phyloP scores from a whole-genome alignment of 2,113 vertebrate species.

The Heterochromis multidens region DNA sequence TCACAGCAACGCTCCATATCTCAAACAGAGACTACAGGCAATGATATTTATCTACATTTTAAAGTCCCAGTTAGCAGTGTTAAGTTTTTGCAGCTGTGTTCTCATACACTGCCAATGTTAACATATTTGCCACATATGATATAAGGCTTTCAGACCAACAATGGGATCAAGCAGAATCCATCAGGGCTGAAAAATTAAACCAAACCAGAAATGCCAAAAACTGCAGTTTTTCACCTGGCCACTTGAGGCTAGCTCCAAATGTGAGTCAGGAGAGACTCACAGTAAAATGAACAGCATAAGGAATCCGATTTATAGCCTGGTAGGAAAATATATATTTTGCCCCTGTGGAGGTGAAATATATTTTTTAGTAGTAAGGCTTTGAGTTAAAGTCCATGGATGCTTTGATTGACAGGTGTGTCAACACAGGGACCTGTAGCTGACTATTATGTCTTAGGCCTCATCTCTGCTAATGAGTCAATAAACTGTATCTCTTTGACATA shows the following conservation, averaged over 20 bases:
- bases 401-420: background rate
- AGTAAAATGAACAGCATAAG: background rate
- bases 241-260: background rate
- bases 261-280: background rate
- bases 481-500: background rate
- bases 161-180: background rate
- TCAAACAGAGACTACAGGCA: background rate
- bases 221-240: background rate
- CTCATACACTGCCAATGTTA: background rate
- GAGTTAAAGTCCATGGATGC: background rate
- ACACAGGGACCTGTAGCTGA: background rate
- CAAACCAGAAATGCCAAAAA: background rate
- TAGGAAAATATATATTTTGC: background rate
- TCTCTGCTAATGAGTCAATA: background rate
- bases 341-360: background rate
- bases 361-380: background rate
- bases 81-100: background rate
- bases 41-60: constrained; percentile 17
- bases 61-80: background rate
- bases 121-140: no score
- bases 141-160: background rate
- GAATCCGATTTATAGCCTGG: background rate
- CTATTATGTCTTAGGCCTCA: background rate
- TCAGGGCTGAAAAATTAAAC: background rate
- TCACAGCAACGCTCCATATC: background rate